phyloP scores from a whole-genome alignment of 2,113 vertebrate genomes.

The Rattus rattus region DNA sequence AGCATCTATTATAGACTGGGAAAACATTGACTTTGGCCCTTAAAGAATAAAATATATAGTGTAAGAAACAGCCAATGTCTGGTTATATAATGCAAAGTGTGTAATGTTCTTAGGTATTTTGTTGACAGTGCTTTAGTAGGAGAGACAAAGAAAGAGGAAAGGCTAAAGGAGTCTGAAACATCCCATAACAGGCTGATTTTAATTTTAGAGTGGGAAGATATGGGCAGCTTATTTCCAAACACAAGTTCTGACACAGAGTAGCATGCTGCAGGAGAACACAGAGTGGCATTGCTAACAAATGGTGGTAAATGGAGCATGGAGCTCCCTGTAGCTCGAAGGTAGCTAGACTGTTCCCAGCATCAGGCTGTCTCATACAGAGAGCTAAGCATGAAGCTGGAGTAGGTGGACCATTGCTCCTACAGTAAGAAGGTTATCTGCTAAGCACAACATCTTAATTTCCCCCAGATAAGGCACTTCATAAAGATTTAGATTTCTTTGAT shows the following conservation, averaged over 20 bases:
- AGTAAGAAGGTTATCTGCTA: accelerated
- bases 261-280: background rate
- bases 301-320: background rate
- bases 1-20: background rate
- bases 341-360: no score
- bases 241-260: background rate
- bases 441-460: background rate
- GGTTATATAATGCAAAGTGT: background rate
- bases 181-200: background rate
- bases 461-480: background rate
- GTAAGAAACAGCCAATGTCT: background rate
- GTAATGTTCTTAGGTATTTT: background rate
- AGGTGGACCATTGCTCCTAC: background rate
- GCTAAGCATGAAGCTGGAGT: background rate
- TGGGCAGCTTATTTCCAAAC: background rate
- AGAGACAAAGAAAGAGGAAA: background rate
- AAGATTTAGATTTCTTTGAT: background rate
- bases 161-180: accelerated
- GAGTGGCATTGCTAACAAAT: accelerated
- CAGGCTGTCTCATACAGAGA: background rate
- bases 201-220: background rate
- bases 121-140: background rate
- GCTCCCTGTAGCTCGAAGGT: background rate
- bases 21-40: background rate
- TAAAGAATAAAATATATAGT: background rate